Evolutionary conservation across 2,797 vertebrate genomes (phyloP), one percentile per base, ranked within the genome.

Genomic region (Cirrhinus molitorella): DNA sequence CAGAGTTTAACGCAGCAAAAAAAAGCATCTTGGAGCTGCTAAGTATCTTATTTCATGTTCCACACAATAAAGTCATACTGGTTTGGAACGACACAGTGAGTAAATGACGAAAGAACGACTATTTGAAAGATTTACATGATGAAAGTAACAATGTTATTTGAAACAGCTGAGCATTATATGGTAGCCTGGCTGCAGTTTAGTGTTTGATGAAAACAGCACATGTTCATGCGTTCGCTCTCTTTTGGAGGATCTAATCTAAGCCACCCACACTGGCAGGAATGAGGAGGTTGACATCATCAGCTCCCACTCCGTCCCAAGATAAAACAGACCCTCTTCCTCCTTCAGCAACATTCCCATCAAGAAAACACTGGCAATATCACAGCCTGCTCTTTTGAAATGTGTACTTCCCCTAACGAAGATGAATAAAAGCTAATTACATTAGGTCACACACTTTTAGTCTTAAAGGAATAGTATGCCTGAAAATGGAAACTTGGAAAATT

Each of bases 201-300:
- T 61, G 43, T 51, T 61, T 65, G 25, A 28, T 25, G 66, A 71
- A 57, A 59, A 28, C 5, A 14, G 67, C 78, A 65, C 6, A 65
- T 37, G 45, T 34, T 49, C 31, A 49, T 79, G 37, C 13, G 2
- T 17, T 67, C 43, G 11, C 49, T 67, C 13, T 19, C 19, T 80
- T 57, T 85, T 28, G 68, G 55, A 73, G 59, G 3, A 47, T 79
- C 59, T 79, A 43, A 83, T 67, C 71, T 63, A 21, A 80, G 61
- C 43, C 45, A 28, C 80, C 72, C 71, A 84, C 77, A 74, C 67
- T 12, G 8, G 31, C 51, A 51, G 61, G 84, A 81, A 83, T 65
- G 83, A 83, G 65, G 75, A 78, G 74, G 53, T 28, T 77, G 51
- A 79, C 40, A 47, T 81, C 66, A 72, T 74, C 68, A 79, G 67